Percentiles rank a stretch among this genome's conserved stretches.
Evolutionary conservation across 2,113 vertebrate species (phyloP).

Genomic region (Melanerpes formicivorus): DNA sequence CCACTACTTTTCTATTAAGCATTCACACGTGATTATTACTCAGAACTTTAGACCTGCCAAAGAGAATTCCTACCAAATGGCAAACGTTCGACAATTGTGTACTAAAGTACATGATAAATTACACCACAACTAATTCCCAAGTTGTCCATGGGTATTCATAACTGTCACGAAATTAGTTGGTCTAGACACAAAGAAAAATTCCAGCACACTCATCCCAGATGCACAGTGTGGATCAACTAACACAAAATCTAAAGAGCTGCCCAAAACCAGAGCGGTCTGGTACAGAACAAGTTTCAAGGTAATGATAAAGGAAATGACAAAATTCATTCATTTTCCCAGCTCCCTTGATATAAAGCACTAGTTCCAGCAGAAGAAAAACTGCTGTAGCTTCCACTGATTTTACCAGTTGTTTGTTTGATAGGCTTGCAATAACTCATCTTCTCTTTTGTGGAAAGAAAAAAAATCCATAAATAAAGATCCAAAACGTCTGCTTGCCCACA

Average conservation of each 20-base stretch:
- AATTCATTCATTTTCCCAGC: background rate
- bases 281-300: background rate
- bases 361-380: background rate
- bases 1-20: background rate
- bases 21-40: background rate
- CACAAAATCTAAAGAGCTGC: background rate
- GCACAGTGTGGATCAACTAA: background rate
- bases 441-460: conserved; percentile 6
- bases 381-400: conserved; percentile 44
- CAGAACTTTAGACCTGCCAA: background rate
- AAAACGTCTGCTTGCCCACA: conserved; percentile 63
- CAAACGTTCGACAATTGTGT: background rate
- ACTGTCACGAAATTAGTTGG: background rate
- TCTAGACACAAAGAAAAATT: background rate
- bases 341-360: background rate
- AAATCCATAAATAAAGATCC: conserved; percentile 51
- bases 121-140: background rate
- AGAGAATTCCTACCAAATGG: background rate
- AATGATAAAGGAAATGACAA: background rate
- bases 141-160: background rate
- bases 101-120: background rate
- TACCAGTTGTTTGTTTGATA: conserved; percentile 58
- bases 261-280: background rate
- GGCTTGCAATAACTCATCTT: background rate
- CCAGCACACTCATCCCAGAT: background rate